Conservation (phyloP, 2,888 invertebrate genomes). For the Calameuta filiformis region DNA sequence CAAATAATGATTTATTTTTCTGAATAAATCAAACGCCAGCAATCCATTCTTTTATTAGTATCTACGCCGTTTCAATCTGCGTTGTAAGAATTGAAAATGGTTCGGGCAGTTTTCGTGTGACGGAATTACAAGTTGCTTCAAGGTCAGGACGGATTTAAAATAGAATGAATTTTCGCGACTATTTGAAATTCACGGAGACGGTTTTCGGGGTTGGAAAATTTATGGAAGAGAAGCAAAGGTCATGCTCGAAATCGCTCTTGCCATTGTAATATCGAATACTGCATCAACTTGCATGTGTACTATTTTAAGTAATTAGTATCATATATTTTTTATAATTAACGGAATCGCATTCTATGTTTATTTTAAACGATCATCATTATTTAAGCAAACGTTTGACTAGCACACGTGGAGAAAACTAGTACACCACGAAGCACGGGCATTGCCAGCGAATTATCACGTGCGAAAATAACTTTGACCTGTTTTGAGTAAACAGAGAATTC, state of each 20-base stretch:
- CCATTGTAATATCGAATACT: not conserved
- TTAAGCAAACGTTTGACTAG: not conserved
- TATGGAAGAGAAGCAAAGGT: not conserved
- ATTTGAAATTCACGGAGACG: not conserved
- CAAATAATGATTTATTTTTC: not conserved
- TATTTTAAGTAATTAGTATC: not conserved
- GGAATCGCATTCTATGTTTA: not conserved
- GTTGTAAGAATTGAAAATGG: not conserved
- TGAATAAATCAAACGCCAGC: not conserved
- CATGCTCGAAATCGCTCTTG: not conserved
- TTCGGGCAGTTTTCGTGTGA: not conserved
- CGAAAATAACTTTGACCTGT: conserved; percentile 49
- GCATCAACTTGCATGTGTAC: not conserved
- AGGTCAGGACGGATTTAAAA: conserved; percentile 3
- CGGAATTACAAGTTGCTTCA: not conserved
- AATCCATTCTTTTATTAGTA: not conserved
- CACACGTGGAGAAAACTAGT: not conserved
- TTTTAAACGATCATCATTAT: not conserved
- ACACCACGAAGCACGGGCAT: not conserved
- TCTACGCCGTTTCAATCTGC: not conserved
- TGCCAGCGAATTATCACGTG: conserved; percentile 23
- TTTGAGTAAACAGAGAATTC: conserved; percentile 34
- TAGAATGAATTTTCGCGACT: not conserved
- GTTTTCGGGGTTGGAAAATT: not conserved
- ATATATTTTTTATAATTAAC: not conserved